Evolutionary conservation across 1,140 invertebrate species (phyloP), one percentile per base, ranked within the genome.

Genomic region (Harlomillsia oculata): DNA sequence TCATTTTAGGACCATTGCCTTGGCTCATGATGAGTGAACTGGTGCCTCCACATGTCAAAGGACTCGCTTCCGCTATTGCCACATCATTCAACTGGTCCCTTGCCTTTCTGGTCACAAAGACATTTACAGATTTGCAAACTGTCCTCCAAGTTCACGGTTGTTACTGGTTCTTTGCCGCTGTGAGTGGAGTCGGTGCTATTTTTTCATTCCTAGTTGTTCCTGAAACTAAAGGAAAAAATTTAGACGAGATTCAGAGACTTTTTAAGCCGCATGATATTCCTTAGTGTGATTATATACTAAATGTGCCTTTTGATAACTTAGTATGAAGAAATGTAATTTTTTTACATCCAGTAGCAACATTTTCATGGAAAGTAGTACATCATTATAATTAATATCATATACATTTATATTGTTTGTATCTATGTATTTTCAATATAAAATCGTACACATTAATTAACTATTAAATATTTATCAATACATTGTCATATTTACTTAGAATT

Each of bases 81-180:
- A 70, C 75, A 2, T 64, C 69, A 32, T 67, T 67, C 46, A 76
- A 73, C 53, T 79, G 77, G 77, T 54, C 67, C 11, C 69, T 70
- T 55, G 75, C 71, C 13, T 79, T 78, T 62, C 55, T 77, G 14
- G 69, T 78, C 20, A 78, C 77, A 1, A 70, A 72, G 29, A 67
- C 71, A 55, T 78, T 76, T 63, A 49, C 64, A 20, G 44, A 67
- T 3, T 40, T 78, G 34, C 60, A 69, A 45, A 45, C 68, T 26
- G 64, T 64, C 8, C 64, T 78, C 21, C 67, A 67, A 28, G 66
- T 68, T 4, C 77, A 77, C 59, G 73, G 67, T 3, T 67, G 69
- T 11, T 77, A 75, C 65, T 76, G 73, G 68, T 56, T 77, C 25
- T 80, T 80, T 66, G 60, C 77, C 8, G 72, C 75, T 9, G 61